Evolutionary conservation across 2,113 vertebrate species (phyloP), one percentile per base, ranked within the genome.

Genomic region (Patagioenas fasciata): DNA sequence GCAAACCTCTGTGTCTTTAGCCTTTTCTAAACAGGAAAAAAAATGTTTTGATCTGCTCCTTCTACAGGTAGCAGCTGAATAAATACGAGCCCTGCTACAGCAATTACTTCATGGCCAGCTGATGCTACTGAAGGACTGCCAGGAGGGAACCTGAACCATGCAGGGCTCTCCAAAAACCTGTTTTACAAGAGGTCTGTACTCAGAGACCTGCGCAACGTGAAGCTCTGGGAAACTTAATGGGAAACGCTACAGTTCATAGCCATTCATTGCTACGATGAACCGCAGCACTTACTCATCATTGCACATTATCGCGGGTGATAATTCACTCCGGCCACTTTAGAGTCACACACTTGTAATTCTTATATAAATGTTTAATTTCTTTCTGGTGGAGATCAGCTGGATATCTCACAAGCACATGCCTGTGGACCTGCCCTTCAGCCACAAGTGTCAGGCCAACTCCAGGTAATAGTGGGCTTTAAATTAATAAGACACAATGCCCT

Each of bases 261-360:
- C 44, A 25, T 26, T 29, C 51, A 24, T 8, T 10, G 29, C 51
- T 20, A 17, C 0, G 2, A 31, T 0, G 4, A 79, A 28, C 26
- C 74, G 20, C 61, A 79, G 38, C 42, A 17, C 16, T 9, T 20
- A 2, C 64, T 54, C 61, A 26, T 18, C 57, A 19, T 11, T 4
- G 1, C 80, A 47, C 6, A 1, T 51, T 20, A 31, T n/a, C 75
- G 31, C 53, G n/a, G 38, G 38, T 29, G 50, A 48, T n/a, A 44
- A 61, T 38, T 74, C 56, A 56, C 64, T 40, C 29, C 9, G 26
- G 62, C 58, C 36, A 57, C 26, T 80, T 47, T 15, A n/a, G 42
- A 62, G 25, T 8, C 53, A 31, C 19, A 47, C 15, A 16, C 18
- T 54, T 2, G 0, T 78, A 24, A 75, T 32, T 34, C 69, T 62